Conservation (phyloP, 2,888 invertebrate species). For the Pristionchus exspectatus region DNA sequence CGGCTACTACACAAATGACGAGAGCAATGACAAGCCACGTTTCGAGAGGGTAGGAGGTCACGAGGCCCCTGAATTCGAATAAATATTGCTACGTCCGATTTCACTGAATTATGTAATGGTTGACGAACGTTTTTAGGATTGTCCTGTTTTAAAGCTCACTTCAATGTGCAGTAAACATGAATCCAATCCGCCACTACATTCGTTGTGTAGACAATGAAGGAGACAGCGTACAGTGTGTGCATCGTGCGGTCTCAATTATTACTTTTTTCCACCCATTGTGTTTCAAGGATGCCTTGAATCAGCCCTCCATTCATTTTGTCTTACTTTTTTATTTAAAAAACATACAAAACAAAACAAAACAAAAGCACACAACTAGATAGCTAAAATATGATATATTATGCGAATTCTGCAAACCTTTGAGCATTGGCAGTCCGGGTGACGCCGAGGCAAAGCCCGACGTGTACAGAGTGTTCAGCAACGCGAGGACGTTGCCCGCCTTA, state of each 20-base stretch:
- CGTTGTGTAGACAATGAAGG: constrained; percentile 75
- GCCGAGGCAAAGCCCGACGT: constrained; percentile 76
- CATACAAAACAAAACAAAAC: no score
- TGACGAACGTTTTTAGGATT: no score
- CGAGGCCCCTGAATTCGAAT: constrained; percentile 71
- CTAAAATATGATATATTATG: no score
- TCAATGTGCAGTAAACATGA: constrained; percentile 74
- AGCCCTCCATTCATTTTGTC: no score
- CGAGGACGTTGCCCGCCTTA: constrained; percentile 70
- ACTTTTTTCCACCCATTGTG: background rate
- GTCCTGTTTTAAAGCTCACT: no score
- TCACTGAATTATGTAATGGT: no score
- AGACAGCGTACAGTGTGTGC: constrained; percentile 78
- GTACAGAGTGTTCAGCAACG: constrained; percentile 75
- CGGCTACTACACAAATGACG: constrained; percentile 69
- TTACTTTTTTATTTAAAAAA: no score
- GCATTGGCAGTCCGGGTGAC: constrained; percentile 71
- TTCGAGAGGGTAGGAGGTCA: constrained; percentile 75
- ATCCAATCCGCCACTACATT: constrained; percentile 77
- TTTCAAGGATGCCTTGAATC: no score
- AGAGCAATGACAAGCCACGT: constrained; percentile 72
- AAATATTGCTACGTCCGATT: no score
- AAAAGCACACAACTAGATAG: no score
- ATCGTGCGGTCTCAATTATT: constrained; percentile 69
- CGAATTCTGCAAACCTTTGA: constrained; percentile 60